Conservation (phyloP, 2,113 vertebrate genomes). For the Propithecus coquereli region DNA sequence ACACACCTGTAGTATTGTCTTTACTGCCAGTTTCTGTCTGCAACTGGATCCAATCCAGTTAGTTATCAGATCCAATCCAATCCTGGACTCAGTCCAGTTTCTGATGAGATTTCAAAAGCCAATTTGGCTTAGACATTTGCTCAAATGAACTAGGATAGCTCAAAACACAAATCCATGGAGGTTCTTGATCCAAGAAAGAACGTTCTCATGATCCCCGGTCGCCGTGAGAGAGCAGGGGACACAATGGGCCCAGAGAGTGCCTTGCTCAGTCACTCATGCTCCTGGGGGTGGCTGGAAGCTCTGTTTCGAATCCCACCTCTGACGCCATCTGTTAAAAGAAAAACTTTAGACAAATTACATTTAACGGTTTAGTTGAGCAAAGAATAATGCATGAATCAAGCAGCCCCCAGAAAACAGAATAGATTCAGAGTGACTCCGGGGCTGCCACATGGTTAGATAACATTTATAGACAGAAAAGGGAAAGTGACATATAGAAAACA, state of each 20-base stretch:
- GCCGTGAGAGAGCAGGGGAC: not conserved
- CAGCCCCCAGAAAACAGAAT: not conserved
- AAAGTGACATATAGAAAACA: not conserved
- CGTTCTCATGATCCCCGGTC: not conserved
- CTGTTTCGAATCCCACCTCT: not conserved
- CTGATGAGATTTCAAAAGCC: not conserved
- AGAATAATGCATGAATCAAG: not conserved
- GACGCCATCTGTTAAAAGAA: not conserved
- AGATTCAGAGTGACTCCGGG: not conserved
- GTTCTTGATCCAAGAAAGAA: not conserved
- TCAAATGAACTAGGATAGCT: not conserved
- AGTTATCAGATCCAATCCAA: not conserved
- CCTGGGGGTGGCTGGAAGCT: not conserved
- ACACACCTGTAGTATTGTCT: not conserved
- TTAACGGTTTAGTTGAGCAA: not conserved
- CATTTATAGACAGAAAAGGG: not conserved
- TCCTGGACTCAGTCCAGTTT: not conserved
- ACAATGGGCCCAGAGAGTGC: not conserved
- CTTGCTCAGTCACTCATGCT: not conserved
- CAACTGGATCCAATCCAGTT: not conserved
- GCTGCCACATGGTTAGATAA: not conserved
- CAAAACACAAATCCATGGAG: not conserved
- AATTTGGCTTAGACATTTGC: not conserved
- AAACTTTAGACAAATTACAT: not conserved
- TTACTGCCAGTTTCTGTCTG: not conserved